Conservation (phyloP, 2,888 invertebrate genomes). For the Abrostola tripartita region DNA sequence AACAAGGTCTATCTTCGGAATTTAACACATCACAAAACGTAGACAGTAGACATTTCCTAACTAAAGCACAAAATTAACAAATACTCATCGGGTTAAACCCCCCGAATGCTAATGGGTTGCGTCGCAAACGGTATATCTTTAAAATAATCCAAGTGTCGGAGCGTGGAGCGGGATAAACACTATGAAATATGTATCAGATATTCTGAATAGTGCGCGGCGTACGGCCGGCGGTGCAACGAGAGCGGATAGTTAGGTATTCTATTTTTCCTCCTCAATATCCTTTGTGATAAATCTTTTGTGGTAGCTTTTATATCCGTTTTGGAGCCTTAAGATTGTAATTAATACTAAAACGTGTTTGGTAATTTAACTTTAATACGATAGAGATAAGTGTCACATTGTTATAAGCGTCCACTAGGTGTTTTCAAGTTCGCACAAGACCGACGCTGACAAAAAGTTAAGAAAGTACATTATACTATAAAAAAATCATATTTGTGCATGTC, state of each 20-base stretch:
- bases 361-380: too few species aligned
- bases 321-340: constrained; percentile 22
- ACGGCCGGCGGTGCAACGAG: constrained; percentile 16
- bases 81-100: constrained; percentile 13
- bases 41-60: not conserved
- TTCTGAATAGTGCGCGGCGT: constrained; percentile 68
- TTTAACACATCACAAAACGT: not conserved
- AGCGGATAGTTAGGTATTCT: constrained; percentile 8
- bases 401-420: too few species aligned
- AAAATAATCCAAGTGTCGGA: constrained; percentile 59
- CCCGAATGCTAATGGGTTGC: constrained; percentile 41
- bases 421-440: too few species aligned
- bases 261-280: constrained; percentile 15
- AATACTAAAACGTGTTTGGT: constrained; percentile 11
- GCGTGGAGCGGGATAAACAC: constrained; percentile 55
- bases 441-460: too few species aligned
- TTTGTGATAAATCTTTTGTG: constrained; percentile 28
- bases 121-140: constrained; percentile 55
- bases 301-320: constrained; percentile 22
- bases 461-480: too few species aligned
- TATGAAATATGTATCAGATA: constrained; percentile 79
- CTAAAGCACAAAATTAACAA: constrained; percentile 29
- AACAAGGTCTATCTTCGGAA: too few species aligned
- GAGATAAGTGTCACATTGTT: too few species aligned
- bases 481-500: too few species aligned